A percentile compares a stretch with the other conserved stretches of the same genome.
These are phyloP conservation scores for Nettapus auritus DNA, from an alignment of 2,113 vertebrate genomes.

Conservation along the genomic window DNA sequence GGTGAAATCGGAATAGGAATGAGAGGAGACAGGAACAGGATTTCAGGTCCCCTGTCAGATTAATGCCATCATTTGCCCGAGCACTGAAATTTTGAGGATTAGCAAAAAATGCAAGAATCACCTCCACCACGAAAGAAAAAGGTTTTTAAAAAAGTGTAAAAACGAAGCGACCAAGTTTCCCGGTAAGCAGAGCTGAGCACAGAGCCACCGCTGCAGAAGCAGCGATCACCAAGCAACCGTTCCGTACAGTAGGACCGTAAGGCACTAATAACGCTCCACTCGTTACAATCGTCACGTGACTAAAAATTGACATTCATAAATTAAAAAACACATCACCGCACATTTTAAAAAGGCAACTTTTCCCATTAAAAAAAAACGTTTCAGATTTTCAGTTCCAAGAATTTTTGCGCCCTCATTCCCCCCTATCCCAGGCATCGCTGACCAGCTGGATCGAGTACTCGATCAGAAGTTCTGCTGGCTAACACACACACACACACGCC, in stretches of 20 bases:
- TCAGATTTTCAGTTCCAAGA: not conserved
- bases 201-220: not conserved
- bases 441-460: not conserved
- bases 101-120: not conserved
- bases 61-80: not conserved
- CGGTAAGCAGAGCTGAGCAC: not conserved
- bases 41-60: not conserved
- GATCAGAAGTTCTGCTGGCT: constrained; percentile 8
- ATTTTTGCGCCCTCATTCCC: not conserved
- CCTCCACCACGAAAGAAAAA: not conserved
- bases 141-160: not conserved
- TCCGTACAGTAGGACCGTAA: not conserved
- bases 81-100: not conserved
- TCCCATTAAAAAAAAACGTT: constrained; percentile 17
- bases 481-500: not conserved
- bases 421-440: not conserved
- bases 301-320: constrained; percentile 52
- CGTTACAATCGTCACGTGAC: not conserved
- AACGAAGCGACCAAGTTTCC: not conserved
- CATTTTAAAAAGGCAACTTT: constrained; percentile 61
- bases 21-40: not conserved
- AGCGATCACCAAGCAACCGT: not conserved
- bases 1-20: constrained; percentile 15
- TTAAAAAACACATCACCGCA: not conserved
- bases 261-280: constrained; percentile 4